Conservation (phyloP, 1,140 invertebrate genomes). For the Neodiprion pinetum region DNA sequence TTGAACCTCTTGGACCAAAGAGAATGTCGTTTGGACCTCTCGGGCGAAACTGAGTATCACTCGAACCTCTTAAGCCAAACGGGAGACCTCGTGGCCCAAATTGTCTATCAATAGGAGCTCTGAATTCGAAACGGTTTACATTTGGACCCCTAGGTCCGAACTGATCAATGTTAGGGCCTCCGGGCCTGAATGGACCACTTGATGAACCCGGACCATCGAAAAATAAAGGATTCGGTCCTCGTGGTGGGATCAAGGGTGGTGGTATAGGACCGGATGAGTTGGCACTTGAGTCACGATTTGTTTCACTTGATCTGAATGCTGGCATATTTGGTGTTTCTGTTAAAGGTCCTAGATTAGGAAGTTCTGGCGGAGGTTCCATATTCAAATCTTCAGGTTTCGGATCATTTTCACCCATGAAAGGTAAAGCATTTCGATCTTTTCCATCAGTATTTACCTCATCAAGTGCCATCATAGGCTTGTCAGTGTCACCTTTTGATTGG, state of each 20-base stretch:
- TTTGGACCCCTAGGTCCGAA: constrained; percentile 28
- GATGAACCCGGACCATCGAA: constrained; percentile 7
- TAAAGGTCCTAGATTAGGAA: constrained; percentile 50
- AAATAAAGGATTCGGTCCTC: constrained; percentile 18
- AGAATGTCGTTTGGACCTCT: constrained; percentile 22
- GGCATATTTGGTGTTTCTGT: constrained; percentile 15
- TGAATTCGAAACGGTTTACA: constrained; percentile 24
- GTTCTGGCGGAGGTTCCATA: constrained; percentile 55
- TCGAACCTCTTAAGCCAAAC: constrained; percentile 39
- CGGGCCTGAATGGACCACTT: not conserved
- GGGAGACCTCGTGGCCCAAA: constrained; percentile 35
- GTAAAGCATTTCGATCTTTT: constrained; percentile 44
- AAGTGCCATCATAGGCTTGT: not conserved
- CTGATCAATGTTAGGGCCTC: not conserved
- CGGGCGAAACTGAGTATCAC: constrained; percentile 25
- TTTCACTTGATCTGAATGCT: constrained; percentile 11
- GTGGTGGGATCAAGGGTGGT: not conserved
- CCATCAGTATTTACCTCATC: constrained; percentile 2
- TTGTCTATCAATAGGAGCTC: constrained; percentile 24
- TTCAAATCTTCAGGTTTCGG: constrained; percentile 55
- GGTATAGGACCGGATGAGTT: not conserved
- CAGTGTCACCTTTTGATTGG: constrained; percentile 5
- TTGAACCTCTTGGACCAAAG: constrained; percentile 28
- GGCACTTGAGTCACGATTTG: not conserved
- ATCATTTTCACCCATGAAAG: constrained; percentile 57